Conservation (phyloP, 2,888 invertebrate species). For the Tipula lateralis region DNA sequence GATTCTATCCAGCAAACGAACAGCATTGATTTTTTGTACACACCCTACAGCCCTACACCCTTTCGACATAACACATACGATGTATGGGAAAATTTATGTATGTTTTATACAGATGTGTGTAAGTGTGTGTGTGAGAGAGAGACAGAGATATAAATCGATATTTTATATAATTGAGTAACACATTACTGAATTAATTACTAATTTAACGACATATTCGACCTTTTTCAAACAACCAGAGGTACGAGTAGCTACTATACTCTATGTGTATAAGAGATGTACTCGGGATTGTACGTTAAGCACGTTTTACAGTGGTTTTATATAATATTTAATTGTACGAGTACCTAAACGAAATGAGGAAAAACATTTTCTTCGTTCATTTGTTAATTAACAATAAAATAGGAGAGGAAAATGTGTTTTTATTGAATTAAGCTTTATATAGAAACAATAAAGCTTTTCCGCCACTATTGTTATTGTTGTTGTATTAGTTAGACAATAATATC, state of each 20-base stretch:
- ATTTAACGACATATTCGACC: slow-evolving; percentile 1
- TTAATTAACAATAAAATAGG: neutral
- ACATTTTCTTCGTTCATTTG: neutral
- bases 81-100: neutral
- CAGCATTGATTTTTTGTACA: neutral
- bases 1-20: neutral
- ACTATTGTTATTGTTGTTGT: no score
- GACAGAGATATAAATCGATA: neutral
- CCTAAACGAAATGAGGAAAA: neutral
- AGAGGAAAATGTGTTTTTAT: neutral
- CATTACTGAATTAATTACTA: neutral
- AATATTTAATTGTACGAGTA: neutral
- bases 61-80: neutral
- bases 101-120: no score
- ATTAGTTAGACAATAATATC: neutral
- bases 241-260: neutral
- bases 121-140: no score
- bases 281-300: neutral
- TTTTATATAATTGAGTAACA: neutral
- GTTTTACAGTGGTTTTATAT: neutral
- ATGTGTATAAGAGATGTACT: neutral
- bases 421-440: neutral
- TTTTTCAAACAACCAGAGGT: neutral
- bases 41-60: neutral
- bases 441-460: neutral